Conservation (phyloP, 2,888 invertebrate species). For the Lasioglossum morio region DNA sequence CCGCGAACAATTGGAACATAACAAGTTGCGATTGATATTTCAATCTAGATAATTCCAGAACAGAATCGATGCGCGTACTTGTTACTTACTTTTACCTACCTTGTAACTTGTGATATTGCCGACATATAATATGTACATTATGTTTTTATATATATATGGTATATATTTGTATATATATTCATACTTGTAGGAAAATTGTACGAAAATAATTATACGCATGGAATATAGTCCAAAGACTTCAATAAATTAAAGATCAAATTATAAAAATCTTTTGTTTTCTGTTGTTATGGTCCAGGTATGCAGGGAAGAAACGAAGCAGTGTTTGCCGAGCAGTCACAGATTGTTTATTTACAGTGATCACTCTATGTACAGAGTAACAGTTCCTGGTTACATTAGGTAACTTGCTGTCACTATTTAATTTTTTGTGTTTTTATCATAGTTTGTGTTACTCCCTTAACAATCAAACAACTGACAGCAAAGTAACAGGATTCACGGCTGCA, state of each 20-base stretch:
- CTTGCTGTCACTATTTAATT: conserved; percentile 56
- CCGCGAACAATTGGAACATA: neutral
- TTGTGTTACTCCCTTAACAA: conserved; percentile 52
- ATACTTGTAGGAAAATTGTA: conserved; percentile 25
- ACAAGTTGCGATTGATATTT: neutral
- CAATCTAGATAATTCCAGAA: neutral
- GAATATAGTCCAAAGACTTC: conserved; percentile 15
- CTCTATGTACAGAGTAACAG: conserved; percentile 79
- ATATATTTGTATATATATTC: neutral
- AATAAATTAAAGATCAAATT: conserved; percentile 11
- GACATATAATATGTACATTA: neutral
- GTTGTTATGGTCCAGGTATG: neutral
- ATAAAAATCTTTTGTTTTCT: neutral
- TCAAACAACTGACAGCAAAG: conserved; percentile 39
- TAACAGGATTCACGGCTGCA: conserved; percentile 46
- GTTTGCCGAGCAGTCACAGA: conserved; percentile 63
- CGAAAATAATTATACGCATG: conserved; percentile 12
- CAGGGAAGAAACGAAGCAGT: conserved; percentile 10
- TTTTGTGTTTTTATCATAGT: conserved; percentile 30
- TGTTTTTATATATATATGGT: conserved; percentile 23
- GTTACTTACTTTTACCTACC: neutral
- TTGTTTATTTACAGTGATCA: conserved; percentile 79
- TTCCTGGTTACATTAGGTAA: conserved; percentile 61
- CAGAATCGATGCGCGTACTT: neutral
- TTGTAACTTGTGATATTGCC: conserved; percentile 6